phyloP scores from a whole-genome alignment of 2,888 invertebrate genomes.

The Sepiola atlantica region DNA sequence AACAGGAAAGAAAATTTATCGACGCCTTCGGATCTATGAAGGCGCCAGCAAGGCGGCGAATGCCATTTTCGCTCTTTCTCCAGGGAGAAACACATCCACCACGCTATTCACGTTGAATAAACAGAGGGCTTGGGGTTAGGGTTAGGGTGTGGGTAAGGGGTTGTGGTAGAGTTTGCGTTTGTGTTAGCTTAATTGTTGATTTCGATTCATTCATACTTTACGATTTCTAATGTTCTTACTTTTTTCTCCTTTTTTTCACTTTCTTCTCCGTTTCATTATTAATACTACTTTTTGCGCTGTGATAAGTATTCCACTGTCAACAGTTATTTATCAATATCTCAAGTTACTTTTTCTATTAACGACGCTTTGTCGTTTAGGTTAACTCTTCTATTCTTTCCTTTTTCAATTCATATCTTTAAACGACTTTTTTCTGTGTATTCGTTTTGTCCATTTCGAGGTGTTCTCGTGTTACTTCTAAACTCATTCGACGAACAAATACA shows the following conservation, averaged over 20 bases:
- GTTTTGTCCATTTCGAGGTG: not conserved
- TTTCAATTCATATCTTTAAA: not conserved
- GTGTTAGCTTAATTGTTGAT: not conserved
- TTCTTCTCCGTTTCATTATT: not conserved
- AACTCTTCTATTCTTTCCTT: not conserved
- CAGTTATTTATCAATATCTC: conserved; percentile 2
- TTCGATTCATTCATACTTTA: not conserved
- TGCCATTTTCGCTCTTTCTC: not conserved
- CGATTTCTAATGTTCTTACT: not conserved
- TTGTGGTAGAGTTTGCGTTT: too few species aligned
- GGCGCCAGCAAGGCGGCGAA: not conserved
- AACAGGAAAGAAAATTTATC: not conserved
- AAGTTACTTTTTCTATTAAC: not conserved
- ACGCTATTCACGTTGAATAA: not conserved
- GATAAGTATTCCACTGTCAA: not conserved
- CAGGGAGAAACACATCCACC: not conserved
- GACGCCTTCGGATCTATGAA: not conserved
- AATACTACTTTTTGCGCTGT: not conserved
- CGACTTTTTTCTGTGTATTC: not conserved
- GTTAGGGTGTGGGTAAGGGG: too few species aligned
- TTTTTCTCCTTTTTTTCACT: not conserved
- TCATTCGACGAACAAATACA: not conserved
- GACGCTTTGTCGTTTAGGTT: too few species aligned
- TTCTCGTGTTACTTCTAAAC: not conserved
- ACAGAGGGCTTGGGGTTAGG: not conserved